Conservation (phyloP, 2,888 invertebrate genomes). For the Dryadula phaetusa region DNA sequence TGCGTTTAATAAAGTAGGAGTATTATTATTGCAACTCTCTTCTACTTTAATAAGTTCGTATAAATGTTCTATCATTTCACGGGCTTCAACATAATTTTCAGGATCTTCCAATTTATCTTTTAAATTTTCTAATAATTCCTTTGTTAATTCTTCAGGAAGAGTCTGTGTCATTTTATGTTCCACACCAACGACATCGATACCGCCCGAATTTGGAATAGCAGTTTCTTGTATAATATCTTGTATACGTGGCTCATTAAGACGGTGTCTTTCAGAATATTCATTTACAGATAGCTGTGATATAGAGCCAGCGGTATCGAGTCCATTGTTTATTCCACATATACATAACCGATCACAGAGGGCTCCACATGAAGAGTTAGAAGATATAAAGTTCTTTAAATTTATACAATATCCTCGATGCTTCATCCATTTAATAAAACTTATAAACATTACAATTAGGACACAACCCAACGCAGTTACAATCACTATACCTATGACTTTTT, state of each 20-base stretch:
- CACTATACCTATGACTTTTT: conserved; percentile 78
- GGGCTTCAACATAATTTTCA: conserved; percentile 88
- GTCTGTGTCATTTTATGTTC: conserved; percentile 88
- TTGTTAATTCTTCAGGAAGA: conserved; percentile 89
- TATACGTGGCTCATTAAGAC: conserved; percentile 83
- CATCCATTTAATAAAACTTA: conserved; percentile 84
- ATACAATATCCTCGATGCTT: conserved; percentile 83
- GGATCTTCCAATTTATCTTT: conserved; percentile 89
- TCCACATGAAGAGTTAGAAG: conserved; percentile 69
- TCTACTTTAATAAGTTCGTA: conserved; percentile 90
- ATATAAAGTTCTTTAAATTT: conserved; percentile 67
- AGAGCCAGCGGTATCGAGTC: conserved; percentile 84
- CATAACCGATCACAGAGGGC: conserved; percentile 69
- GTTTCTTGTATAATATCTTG: conserved; percentile 70
- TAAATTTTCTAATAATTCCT: conserved; percentile 88
- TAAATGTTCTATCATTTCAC: conserved; percentile 90
- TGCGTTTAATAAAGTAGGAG: conserved; percentile 48
- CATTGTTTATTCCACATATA: conserved; percentile 71
- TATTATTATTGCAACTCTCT: conserved; percentile 85
- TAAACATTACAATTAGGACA: conserved; percentile 79
- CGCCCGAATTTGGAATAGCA: conserved; percentile 59
- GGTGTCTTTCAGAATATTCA: conserved; percentile 86
- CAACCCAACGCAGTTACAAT: conserved; percentile 81
- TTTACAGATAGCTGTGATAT: conserved; percentile 85
- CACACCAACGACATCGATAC: conserved; percentile 60